Base-by-base conservation (phyloP, 2,113 vertebrate species). In the Actenoides hombroni region DNA sequence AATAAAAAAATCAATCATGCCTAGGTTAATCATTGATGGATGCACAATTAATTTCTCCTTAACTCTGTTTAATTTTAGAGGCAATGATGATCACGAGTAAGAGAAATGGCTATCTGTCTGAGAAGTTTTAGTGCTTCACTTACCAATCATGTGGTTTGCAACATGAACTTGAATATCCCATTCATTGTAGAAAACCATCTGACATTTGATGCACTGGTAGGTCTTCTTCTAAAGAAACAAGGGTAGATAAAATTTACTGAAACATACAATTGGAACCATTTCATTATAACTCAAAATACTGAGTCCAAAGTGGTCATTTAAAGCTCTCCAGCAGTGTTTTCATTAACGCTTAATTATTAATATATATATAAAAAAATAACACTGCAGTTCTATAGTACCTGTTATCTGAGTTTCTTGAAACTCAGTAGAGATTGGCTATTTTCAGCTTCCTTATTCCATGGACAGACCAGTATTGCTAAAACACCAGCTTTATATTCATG, bases 101-200 rank as follows among this genome's bases (percentile, higher is more conserved):
- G 91, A 97, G 94, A 95, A 96, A 97, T 81, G 83, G 81, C 74
- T 94, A 53, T 82, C 90, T 88, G 86, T 95, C 88, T 60, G 95
- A 97, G 78, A 97, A 97, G 81, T 96, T 95, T 97, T 79, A 93
- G 91, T 82, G 93, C 51, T 74, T 98, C 91, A 98, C 99, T 99
- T 99, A 99, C 99, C 99, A 96, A 99, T 99, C 99, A 99, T 99
- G 98, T 99, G 99, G 96, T 99, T 99, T 97, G 99, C 99, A 97
- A 99, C 99, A 91, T 99, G 99, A 96, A 99, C 99, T 97, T 99
- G 99, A 97, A 99, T 99, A 98, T 99, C 99, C 99, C 99, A 99
- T 97, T 99, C 99, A 94, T 99, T 99, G 98, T 99, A 99, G 99
- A 99, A 99, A 95, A 99, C 99, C 99, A 99, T 99, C 98, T 99